Evolutionary conservation across 2,888 invertebrate species (phyloP).

Genomic region (Diaphora mendica): DNA sequence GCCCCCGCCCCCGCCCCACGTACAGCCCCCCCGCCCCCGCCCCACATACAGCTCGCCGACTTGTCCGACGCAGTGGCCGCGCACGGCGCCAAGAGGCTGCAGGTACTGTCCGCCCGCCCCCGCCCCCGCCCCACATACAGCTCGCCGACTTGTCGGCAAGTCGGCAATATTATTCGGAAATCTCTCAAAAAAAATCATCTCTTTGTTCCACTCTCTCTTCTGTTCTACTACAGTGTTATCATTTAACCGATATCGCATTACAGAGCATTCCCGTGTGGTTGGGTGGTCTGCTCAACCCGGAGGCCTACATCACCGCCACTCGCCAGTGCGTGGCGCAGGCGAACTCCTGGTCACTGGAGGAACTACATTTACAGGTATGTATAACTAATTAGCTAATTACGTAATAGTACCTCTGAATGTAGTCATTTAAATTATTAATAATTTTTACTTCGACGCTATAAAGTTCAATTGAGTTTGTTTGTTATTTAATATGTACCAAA

Average conservation of each 20-base stretch:
- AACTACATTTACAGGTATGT: constrained; percentile 93
- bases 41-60: too few relatives aligned
- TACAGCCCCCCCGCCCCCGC: too few relatives aligned
- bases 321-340: constrained; percentile 99
- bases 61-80: too few relatives aligned
- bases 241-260: constrained; percentile 32
- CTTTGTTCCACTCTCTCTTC: too few relatives aligned
- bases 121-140: too few relatives aligned
- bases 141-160: too few relatives aligned
- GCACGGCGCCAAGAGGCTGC: too few relatives aligned
- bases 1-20: too few relatives aligned
- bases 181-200: too few relatives aligned
- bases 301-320: constrained; percentile 99
- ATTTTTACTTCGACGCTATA: neutral
- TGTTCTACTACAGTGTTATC: too few relatives aligned
- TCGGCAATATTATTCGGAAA: too few relatives aligned
- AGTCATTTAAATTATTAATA: neutral
- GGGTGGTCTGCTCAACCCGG: constrained; percentile 98
- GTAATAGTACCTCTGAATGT: neutral
- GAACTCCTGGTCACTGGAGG: constrained; percentile 98
- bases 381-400: neutral
- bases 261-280: constrained; percentile 98
- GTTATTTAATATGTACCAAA: neutral
- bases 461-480: neutral
- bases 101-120: too few relatives aligned